Evolutionary conservation across 2,888 invertebrate species (phyloP).

Genomic region (Arge pagana): DNA sequence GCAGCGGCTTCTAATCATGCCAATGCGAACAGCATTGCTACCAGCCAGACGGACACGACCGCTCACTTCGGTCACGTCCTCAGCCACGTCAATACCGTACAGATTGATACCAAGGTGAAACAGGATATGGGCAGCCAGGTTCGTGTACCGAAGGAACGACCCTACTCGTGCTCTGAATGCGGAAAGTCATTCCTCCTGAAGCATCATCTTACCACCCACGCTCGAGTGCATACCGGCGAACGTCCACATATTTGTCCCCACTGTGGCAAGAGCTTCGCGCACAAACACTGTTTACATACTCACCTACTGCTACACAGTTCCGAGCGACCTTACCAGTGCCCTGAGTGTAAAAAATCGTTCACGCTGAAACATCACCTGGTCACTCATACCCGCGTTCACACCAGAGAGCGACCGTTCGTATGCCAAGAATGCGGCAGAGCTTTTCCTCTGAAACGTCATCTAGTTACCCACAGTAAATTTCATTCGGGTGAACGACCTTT

Average conservation of each 20-base stretch:
- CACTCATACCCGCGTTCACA: slow-evolving; percentile 79
- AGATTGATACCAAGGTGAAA: slow-evolving; percentile 62
- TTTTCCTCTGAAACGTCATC: slow-evolving; percentile 80
- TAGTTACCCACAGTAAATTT: slow-evolving; percentile 84
- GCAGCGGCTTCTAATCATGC: slow-evolving; percentile 64
- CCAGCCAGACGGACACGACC: slow-evolving; percentile 49
- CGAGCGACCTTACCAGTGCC: slow-evolving; percentile 80
- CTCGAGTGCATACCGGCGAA: slow-evolving; percentile 80
- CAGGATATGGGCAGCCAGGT: slow-evolving; percentile 65
- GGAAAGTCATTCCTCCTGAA: slow-evolving; percentile 83
- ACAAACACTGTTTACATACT: slow-evolving; percentile 83
- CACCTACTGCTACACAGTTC: slow-evolving; percentile 81
- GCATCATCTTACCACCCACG: slow-evolving; percentile 83
- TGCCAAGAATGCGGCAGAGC: slow-evolving; percentile 83
- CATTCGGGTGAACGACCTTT: slow-evolving; percentile 84
- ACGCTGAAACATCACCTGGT: slow-evolving; percentile 84
- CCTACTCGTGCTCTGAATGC: slow-evolving; percentile 82
- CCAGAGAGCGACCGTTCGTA: slow-evolving; percentile 79
- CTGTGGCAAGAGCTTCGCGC: slow-evolving; percentile 80
- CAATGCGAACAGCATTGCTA: slow-evolving; percentile 48
- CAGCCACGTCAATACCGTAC: slow-evolving; percentile 58
- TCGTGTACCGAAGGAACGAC: slow-evolving; percentile 69
- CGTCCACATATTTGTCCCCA: slow-evolving; percentile 78
- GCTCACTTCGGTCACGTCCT: slow-evolving; percentile 54
- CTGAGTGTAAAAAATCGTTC: slow-evolving; percentile 85